Evolutionary conservation across 2,113 vertebrate species (phyloP).

Genomic region (Pseudopipra pipra): DNA sequence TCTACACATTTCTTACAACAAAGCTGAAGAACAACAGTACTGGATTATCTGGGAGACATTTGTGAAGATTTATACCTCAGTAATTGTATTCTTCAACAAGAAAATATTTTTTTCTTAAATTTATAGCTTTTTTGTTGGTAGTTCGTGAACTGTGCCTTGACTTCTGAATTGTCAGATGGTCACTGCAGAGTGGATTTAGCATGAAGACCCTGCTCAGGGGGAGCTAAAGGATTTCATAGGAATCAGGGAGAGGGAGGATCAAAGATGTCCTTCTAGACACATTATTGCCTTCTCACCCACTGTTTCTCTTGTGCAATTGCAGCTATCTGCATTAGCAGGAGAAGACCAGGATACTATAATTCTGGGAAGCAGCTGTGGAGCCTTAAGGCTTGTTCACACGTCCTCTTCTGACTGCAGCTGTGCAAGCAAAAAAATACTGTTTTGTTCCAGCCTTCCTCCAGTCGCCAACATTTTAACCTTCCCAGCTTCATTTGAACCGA

Average conservation of each 20-base stretch:
- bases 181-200: neutral
- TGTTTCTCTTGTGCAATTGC: neutral
- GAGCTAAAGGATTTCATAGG: neutral
- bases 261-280: neutral
- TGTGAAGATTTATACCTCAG: neutral
- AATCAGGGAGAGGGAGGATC: neutral
- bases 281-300: neutral
- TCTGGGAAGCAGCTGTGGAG: neutral
- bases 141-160: neutral
- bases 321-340: neutral
- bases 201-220: neutral
- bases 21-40: neutral
- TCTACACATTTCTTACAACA: neutral
- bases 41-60: neutral
- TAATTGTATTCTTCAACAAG: neutral
- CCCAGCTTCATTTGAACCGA: neutral
- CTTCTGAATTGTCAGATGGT: neutral
- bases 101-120: neutral
- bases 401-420: neutral
- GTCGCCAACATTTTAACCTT: neutral
- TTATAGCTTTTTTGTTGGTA: neutral
- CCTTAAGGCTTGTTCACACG: conserved; percentile 9
- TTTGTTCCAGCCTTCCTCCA: neutral
- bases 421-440: neutral
- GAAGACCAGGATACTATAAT: neutral